Percentiles rank a stretch among this genome's conserved stretches.
These are phyloP conservation scores for Dendropsophus ebraccatus DNA, from an alignment of 2,113 vertebrate species.

Conservation along the genomic window DNA sequence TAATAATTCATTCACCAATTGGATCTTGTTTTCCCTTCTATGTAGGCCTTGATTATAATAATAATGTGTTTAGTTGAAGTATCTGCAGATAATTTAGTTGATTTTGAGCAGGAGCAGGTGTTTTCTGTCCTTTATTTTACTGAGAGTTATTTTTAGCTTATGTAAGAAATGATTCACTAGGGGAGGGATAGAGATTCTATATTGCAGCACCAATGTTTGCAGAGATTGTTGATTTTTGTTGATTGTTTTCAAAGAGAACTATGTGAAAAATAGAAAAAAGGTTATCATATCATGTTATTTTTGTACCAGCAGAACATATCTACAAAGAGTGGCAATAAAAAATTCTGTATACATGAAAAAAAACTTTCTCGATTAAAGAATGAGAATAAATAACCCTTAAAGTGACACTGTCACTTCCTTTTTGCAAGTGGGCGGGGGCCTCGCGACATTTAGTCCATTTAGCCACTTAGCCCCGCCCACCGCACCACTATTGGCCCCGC, in stretches of 20 bases:
- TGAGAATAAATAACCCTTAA: no score
- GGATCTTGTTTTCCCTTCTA: background rate
- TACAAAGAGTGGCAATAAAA: no score
- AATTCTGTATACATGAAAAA: no score
- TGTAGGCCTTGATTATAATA: background rate
- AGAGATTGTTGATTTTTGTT: background rate
- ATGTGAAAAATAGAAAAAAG: background rate
- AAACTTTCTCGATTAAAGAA: no score
- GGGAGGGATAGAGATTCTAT: background rate
- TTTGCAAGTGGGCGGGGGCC: no score
- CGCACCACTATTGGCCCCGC: no score
- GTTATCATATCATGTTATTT: no score
- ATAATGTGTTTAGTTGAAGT: background rate
- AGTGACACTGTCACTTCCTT: no score
- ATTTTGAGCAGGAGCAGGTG: background rate
- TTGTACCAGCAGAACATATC: no score
- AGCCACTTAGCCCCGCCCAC: no score
- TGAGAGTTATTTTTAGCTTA: background rate
- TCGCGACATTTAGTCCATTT: no score
- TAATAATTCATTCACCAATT: background rate
- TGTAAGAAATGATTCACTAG: conserved; percentile 14
- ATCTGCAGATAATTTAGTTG: background rate
- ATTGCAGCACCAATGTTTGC: background rate
- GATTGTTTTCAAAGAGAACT: background rate
- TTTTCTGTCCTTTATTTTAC: background rate